Evolutionary conservation across 2,888 invertebrate species (phyloP).

Genomic region (Drosophila affinis): DNA sequence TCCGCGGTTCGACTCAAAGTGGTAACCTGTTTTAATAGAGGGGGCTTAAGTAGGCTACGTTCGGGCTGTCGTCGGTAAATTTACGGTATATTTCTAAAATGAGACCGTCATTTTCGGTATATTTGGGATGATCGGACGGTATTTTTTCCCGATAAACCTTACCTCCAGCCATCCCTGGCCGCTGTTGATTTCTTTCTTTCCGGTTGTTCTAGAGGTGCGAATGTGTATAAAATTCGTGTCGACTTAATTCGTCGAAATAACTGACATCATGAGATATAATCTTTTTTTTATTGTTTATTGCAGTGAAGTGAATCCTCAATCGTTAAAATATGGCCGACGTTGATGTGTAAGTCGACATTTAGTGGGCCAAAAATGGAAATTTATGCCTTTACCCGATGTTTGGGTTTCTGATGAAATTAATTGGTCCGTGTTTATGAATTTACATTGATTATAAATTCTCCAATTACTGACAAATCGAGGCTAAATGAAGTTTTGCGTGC

Average conservation of each 20-base stretch:
- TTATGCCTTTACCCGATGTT: slow-evolving; percentile 2
- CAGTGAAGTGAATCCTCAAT: slow-evolving; percentile 79
- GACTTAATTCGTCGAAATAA: slow-evolving; percentile 66
- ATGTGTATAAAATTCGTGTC: slow-evolving; percentile 55
- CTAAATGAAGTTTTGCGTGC: neutral
- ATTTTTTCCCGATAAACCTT: too few relatives aligned
- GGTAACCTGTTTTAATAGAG: too few relatives aligned
- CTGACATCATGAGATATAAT: slow-evolving; percentile 70
- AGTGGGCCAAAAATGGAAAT: neutral
- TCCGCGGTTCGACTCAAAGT: too few relatives aligned
- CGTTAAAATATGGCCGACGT: slow-evolving; percentile 90
- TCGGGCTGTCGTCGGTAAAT: too few relatives aligned
- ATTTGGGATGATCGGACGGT: too few relatives aligned
- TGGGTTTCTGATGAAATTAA: slow-evolving; percentile 67
- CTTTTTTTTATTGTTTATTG: slow-evolving; percentile 62
- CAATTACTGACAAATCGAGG: slow-evolving; percentile 62
- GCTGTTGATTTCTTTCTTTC: slow-evolving; percentile 80
- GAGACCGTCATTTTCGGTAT: too few relatives aligned
- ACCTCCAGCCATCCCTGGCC: too few relatives aligned
- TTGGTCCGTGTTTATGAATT: slow-evolving; percentile 78
- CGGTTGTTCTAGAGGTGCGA: slow-evolving; percentile 84
- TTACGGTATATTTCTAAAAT: too few relatives aligned
- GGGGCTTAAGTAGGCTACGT: too few relatives aligned
- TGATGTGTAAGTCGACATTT: slow-evolving; percentile 88
- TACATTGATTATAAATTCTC: slow-evolving; percentile 65